These are phyloP conservation scores for Xiphophorus couchianus DNA, from an alignment of 2,113 vertebrate genomes.

Conservation along the genomic window DNA sequence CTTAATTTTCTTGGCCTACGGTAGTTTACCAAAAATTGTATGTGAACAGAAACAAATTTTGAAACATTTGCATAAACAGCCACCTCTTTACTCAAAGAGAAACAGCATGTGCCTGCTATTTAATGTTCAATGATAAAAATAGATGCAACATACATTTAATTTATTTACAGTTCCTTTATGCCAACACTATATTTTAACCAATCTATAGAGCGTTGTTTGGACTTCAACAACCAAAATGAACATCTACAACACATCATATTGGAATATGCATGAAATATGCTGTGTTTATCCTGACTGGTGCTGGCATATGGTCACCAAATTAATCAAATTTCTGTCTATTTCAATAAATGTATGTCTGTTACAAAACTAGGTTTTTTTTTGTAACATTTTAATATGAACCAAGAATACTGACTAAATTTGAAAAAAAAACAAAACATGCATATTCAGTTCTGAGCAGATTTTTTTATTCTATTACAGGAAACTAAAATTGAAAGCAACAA, in stretches of 20 bases:
- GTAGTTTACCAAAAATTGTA: not conserved
- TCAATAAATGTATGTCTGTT: slow-evolving; percentile 26
- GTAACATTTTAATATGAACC: slow-evolving; percentile 27
- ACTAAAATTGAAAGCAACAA: slow-evolving; percentile 44
- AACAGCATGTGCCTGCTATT: too few species aligned
- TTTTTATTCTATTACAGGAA: not conserved
- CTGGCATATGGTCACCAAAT: not conserved
- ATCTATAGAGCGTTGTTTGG: not conserved
- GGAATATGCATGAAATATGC: not conserved
- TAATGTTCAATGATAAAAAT: too few species aligned
- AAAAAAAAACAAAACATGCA: too few species aligned
- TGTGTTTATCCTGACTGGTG: not conserved
- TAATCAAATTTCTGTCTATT: slow-evolving; percentile 14
- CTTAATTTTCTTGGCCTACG: not conserved
- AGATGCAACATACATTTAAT: not conserved
- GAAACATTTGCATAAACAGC: not conserved
- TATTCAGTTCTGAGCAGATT: not conserved
- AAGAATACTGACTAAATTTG: slow-evolving; percentile 13
- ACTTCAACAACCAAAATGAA: not conserved
- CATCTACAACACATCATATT: not conserved
- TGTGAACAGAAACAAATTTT: not conserved
- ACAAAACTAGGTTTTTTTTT: slow-evolving; percentile 28
- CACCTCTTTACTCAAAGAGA: too few species aligned
- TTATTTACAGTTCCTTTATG: too few species aligned
- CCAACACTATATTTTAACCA: too few species aligned